Evolutionary conservation across 30 jellyfish, hydroid and myxozoan genomes (phyloP), one percentile per base, ranked within the genome.

Genomic region (Hydractinia echinata): DNA sequence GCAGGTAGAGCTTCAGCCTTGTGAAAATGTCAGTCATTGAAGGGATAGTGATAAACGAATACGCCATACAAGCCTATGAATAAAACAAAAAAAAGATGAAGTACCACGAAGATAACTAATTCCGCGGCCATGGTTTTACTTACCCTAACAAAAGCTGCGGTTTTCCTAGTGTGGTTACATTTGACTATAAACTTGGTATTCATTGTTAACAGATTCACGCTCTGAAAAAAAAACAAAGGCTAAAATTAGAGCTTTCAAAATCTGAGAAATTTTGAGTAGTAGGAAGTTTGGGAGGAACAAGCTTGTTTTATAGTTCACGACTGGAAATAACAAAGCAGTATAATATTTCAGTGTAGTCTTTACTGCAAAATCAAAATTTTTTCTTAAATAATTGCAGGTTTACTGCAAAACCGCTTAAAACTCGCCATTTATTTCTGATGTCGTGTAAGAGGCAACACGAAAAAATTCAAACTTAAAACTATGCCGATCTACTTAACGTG

Each of bases 31-130:
- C 99, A 68, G 85, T 84, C 89, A 93, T 76, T 19, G 99, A 93
- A 9, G 99, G 99, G 20, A 93, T 93, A 4, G 99, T 93, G 64
- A 93, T 93, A 74, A 93, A 93, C 56, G 89, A 83, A 67, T 76
- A 93, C 49, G 99, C 99, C 99, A 93, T 93, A 82, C 99, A 93
- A 0, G 99, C 99, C 99, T 93, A 62, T 7, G 77, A 68, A 67
- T 19, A 55, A 61, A 11, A 71, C 69, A 58, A 58, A 58, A 58
- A n/a, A 58, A 13, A 16, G 18, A 58, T 16, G 15, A 58, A 58
- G 18, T 16, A 3, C 19, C 69, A 58, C 69, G 69, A 11, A 11
- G 69, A 13, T 0, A 58, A 13, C 19, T 58, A 18, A 1, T 18
- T 58, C 16, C 15, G 69, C 3, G 16, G 69, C 44, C 16, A 58